Evolutionary conservation across 2,113 vertebrate species (phyloP).

Genomic region (Gavialis gangeticus): DNA sequence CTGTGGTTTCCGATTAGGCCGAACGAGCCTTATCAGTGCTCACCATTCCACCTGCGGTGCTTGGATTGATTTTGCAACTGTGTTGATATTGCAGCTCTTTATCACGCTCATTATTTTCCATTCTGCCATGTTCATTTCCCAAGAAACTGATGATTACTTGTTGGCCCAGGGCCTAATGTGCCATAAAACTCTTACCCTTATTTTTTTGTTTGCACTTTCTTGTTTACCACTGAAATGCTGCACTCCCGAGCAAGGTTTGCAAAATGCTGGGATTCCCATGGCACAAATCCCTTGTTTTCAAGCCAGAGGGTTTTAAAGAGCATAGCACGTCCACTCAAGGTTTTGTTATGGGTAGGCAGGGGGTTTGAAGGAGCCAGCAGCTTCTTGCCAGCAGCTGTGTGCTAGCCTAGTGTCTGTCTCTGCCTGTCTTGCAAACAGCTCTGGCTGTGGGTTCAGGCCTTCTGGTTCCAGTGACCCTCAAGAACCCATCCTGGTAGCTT

Average conservation of each 20-base stretch:
- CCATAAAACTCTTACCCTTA: not conserved
- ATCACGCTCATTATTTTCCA: not conserved
- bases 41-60: not conserved
- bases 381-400: not conserved
- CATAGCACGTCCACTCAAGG: not conserved
- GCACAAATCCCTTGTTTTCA: not conserved
- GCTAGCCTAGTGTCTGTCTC: not conserved
- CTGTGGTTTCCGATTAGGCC: not conserved
- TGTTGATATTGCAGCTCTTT: not conserved
- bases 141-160: no score
- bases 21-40: not conserved
- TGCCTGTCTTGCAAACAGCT: not conserved
- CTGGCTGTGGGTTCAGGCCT: not conserved
- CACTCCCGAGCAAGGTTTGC: not conserved
- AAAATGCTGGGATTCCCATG: not conserved
- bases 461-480: not conserved
- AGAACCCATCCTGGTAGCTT: not conserved
- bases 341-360: not conserved
- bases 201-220: not conserved
- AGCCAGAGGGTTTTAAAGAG: not conserved
- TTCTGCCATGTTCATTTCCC: not conserved
- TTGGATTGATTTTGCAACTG: not conserved
- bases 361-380: not conserved
- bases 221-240: not conserved
- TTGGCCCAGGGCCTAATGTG: not conserved